Base-by-base conservation (phyloP, 2,113 vertebrate genomes). In the Brachyistius frenatus region DNA sequence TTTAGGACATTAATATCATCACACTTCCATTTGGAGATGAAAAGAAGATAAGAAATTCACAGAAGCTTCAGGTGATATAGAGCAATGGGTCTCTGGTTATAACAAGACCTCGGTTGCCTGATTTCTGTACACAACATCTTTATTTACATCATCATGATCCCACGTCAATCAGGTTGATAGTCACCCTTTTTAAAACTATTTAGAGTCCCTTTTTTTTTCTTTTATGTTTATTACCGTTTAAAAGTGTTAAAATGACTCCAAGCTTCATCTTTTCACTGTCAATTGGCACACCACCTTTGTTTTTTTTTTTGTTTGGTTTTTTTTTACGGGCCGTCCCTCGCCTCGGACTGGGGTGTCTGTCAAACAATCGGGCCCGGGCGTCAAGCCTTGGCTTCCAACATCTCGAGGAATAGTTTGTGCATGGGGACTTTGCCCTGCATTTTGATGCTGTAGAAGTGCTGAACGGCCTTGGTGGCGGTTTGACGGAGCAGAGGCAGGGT, bases 321-420 rank as follows among this genome's bases (percentile, higher is more conserved):
- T 76, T 15, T 65, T 58, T 11, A 81, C 7, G 44, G 73, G 58
- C 67, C 81, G 86, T 85, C 88, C 58, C 71, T 86, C 39, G 66
- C 76, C 76, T 82, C 44, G 54, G 77, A 73, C 67, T 66, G 83
- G 84, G 75, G 76, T 85, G 89, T 84, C 76, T 50, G 78, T 91
- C 88, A 81, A 78, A 70, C 65, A n/a, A 60, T 85, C 15, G 36
- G 54, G 63, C 71, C 73, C 64, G 0, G 30, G 56, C 60, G 88
- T 98, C 96, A 97, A 94, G 96, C 95, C 92, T 98, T 98, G 93
- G 97, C 97, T 89, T 98, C 97, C 83, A 98, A 86, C 97, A 98
- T 98, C 95, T 98, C 97, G 73, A 97, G 94, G 94, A 98, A 97
- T 88, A 98, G 97, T 97, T 97, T 98, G 95, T 97, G 97, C 97